These are phyloP conservation scores for Auanema freiburgensis DNA, from an alignment of 2,888 invertebrate species.

Conservation along the genomic window DNA sequence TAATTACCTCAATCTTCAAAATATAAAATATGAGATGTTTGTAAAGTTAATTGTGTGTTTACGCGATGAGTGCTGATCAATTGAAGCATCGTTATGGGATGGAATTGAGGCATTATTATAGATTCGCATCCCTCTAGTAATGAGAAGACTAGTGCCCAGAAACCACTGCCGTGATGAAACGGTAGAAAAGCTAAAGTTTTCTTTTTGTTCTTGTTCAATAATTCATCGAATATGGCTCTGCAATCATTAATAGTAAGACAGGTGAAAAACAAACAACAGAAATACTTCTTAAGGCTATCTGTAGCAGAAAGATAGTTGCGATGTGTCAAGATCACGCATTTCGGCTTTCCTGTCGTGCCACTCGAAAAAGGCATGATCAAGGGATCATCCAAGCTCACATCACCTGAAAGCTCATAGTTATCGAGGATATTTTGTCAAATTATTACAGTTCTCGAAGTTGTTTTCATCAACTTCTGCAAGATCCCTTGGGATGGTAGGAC, in stretches of 20 bases:
- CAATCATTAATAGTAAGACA: no score
- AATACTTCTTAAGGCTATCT: conserved; percentile 43
- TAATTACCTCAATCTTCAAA: conserved; percentile 49
- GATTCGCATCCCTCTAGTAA: conserved; percentile 55
- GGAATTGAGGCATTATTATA: conserved; percentile 49
- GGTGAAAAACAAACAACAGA: background rate
- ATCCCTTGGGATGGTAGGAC: conserved; percentile 7
- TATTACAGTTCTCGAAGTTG: background rate
- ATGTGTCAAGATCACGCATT: conserved; percentile 57
- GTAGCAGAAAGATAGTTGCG: conserved; percentile 55
- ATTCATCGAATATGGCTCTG: conserved; percentile 40
- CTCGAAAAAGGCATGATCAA: conserved; percentile 49
- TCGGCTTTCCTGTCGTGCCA: conserved; percentile 55
- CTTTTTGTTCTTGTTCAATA: conserved; percentile 19
- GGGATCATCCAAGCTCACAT: conserved; percentile 25
- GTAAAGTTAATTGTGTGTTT: background rate
- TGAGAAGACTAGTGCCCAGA: conserved; percentile 57
- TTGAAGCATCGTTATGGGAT: conserved; percentile 48
- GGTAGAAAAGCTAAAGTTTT: conserved; percentile 55
- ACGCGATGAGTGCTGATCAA: conserved; percentile 53
- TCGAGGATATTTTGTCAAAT: background rate
- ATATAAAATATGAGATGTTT: conserved; percentile 1
- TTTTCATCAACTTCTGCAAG: conserved; percentile 8
- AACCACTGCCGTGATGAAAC: conserved; percentile 58
- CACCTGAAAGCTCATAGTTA: conserved; percentile 7